Percentiles rank a stretch among this genome's conserved stretches.
Evolutionary conservation across 2,113 vertebrate species (phyloP).

Genomic region (Otus sunia): DNA sequence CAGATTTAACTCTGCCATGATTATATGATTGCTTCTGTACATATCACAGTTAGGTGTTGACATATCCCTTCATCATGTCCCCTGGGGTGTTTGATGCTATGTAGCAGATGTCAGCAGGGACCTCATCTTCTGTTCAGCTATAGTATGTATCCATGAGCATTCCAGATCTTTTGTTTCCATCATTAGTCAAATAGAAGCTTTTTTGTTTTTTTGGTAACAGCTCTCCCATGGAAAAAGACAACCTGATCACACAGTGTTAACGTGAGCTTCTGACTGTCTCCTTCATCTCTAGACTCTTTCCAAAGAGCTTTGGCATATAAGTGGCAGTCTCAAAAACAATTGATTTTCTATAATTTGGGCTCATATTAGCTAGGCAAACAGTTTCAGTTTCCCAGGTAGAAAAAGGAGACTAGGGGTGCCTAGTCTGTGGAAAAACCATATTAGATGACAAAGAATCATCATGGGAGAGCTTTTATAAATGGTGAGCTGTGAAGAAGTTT

Average conservation of each 20-base stretch:
- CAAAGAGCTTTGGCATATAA: neutral
- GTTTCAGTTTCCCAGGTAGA: neutral
- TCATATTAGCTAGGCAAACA: neutral
- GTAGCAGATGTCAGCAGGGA: neutral
- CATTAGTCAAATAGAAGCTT: neutral
- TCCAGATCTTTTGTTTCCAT: neutral
- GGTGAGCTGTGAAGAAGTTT: neutral
- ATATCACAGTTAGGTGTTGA: neutral
- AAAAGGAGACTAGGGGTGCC: neutral
- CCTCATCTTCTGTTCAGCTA: neutral
- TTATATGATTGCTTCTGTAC: neutral
- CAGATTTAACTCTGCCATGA: neutral
- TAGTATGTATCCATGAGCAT: neutral
- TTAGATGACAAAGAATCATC: neutral
- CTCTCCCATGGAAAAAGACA: neutral
- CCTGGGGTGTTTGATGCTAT: neutral
- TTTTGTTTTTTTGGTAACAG: neutral
- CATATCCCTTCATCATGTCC: neutral
- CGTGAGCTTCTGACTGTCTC: neutral
- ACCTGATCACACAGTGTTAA: accelerated
- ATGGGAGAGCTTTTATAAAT: neutral
- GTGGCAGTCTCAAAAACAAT: neutral
- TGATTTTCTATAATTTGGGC: neutral
- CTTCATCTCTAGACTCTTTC: neutral
- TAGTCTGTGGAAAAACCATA: neutral